Evolutionary conservation across 2,113 vertebrate genomes (phyloP).

Genomic region (Thunnus thynnus): DNA sequence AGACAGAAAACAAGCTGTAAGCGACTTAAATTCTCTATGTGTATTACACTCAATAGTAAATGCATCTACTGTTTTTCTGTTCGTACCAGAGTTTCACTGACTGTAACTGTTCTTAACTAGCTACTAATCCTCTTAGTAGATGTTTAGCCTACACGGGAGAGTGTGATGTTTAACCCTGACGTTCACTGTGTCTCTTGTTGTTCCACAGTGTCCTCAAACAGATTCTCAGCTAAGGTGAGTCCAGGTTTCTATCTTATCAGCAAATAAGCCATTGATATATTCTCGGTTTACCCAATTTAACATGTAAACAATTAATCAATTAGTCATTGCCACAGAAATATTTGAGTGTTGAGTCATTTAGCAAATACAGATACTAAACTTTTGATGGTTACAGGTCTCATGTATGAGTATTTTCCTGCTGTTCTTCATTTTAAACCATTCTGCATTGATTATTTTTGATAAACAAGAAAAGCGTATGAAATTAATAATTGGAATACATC

Average conservation of each 20-base stretch:
- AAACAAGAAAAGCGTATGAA: too few relatives aligned
- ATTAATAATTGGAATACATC: too few relatives aligned
- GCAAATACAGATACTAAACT: not conserved
- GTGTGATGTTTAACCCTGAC: conserved; percentile 30
- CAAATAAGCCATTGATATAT: not conserved
- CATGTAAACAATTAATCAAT: not conserved
- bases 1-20: not conserved
- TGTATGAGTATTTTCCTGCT: too few relatives aligned
- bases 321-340: not conserved
- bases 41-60: not conserved
- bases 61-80: conserved; percentile 24
- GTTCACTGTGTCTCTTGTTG: conserved; percentile 61
- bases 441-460: not conserved
- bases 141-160: conserved; percentile 53
- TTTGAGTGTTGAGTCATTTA: too few relatives aligned
- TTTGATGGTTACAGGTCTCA: not conserved
- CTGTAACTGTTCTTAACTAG: conserved; percentile 20
- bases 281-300: not conserved
- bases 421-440: not conserved
- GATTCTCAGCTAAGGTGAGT: conserved; percentile 98
- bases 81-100: conserved; percentile 19
- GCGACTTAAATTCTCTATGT: not conserved
- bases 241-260: not conserved
- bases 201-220: conserved; percentile 93
- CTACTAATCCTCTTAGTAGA: conserved; percentile 72